Base-by-base conservation (phyloP, 2,113 vertebrate species). In the Marcusenius ussheri region DNA sequence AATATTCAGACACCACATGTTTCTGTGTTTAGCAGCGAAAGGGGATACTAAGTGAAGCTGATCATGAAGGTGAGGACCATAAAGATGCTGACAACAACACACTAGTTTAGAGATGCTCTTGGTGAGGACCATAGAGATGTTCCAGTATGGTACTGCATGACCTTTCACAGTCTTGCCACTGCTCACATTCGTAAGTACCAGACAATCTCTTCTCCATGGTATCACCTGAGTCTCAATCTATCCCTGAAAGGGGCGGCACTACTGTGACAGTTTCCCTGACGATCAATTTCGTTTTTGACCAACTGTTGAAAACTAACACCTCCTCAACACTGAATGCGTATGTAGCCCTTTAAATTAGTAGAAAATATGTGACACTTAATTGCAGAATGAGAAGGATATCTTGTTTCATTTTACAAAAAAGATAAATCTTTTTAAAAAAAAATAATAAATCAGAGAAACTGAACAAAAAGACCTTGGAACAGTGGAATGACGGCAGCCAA, bases 321-420 rank as follows among this genome's bases (percentile, higher is more conserved):
- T 13, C 17, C 31, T 58, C 39, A 42, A 62, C 24, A 31, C 45
- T 51, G n/a, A 47, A 47, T 87, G 53, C 11, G 7, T 46, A 88
- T 88, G 35, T 88, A 88, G 87, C 87, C 87, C 87, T 88, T 88
- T 88, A 88, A 39, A 62, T 88, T 45, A 88, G 87, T 88, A 88
- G 47, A 27, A 45, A 27, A 45, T 31, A 62, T 62, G 87, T 10
- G 15, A 62, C 39, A 45, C 21, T 42, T 50, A 47, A 47, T 53
- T 13, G 27, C 7, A 35, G 15, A 87, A 51, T 56, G 27, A 53
- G 85, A 87, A 87, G 10, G 35, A 87, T 53, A 53, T 42, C 80
- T 62, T n/a, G 42, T 87, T 87, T 49, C 19, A 87, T 87, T 49
- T 50, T 47, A 87, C n/a, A 51, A 50, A 51, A 51, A 87, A 53